Base-by-base conservation (phyloP, 2,888 invertebrate genomes). In the Drosophila demipolita region DNA sequence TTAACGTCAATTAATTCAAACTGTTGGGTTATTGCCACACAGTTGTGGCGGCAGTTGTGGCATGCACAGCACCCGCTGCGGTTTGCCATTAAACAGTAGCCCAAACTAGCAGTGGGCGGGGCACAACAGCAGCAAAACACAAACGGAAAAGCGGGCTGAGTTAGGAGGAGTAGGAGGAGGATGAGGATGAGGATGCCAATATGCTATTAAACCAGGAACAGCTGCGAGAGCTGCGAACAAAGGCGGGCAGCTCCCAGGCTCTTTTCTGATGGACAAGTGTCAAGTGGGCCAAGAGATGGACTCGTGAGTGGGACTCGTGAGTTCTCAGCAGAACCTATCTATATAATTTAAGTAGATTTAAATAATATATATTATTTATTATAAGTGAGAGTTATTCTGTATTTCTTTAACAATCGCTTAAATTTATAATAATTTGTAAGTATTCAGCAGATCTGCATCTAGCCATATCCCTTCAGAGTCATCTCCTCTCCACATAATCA, bases 1-100 rank as follows among this genome's bases (percentile, higher is more conserved):
- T 85, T 89, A 89, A 85, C 87, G 85, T 89, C 85, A 85, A 87
- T 85, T 85, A 85, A 85, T 85, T 87, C 80, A 77, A 85, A 85
- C 85, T 89, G 85, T 87, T 87, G 78, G 69, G 45, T 15, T 62
- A 83, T 45, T 80, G 70, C 78, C 80, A 63, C 74, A 74, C 75
- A 70, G 29, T 40, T 40, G 38, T n/a, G 53, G 66, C 50, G 67
- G 62, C 53, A 12, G 52, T 32, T 48, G 48, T 17, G 23, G 29
- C 49, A 50, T 45, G 23, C 17, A 23, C n/a, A 55, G 38, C 26
- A 15, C 78, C 72, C 81, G 59, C 65, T 65, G 73, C 82, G 72
- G 84, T 45, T 70, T 73, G 76, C 58, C 87, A 84, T 89, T 89
- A 89, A 73, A 87, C 72, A 80, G 68, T 81, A 82, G 72, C 63